A percentile compares a stretch with the other conserved stretches of the same genome.
Conservation (phyloP, 2,888 invertebrate genomes). For the Limnephilus rhombicus region DNA sequence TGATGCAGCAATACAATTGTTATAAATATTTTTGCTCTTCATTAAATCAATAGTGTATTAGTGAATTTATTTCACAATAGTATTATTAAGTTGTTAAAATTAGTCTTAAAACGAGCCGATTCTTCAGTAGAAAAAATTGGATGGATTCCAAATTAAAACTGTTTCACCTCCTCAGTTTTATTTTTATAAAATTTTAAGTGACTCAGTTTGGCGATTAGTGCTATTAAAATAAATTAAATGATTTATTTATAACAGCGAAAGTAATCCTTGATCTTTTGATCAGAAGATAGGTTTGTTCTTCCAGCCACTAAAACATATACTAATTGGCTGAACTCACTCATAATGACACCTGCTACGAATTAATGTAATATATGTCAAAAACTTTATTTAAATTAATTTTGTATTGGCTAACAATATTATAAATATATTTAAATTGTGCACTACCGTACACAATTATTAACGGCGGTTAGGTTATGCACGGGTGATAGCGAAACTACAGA, state of each 20-base stretch:
- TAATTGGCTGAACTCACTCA: not conserved
- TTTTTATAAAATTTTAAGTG: not conserved
- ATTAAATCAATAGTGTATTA: too few species aligned
- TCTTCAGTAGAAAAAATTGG: not conserved
- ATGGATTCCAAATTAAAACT: not conserved
- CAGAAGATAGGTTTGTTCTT: not conserved
- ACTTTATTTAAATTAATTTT: too few species aligned
- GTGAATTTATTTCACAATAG: too few species aligned
- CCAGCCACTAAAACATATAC: not conserved
- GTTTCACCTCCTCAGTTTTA: not conserved
- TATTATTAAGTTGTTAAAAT: not conserved
- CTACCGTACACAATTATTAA: too few species aligned
- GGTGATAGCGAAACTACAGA: too few species aligned
- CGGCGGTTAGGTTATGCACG: too few species aligned
- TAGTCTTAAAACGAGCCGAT: not conserved
- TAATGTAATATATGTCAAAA: too few species aligned
- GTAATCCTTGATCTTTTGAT: slow-evolving; percentile 1
- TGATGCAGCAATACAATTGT: too few species aligned
- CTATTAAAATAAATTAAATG: not conserved
- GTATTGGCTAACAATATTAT: too few species aligned
- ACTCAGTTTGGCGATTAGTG: not conserved
- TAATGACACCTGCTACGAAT: not conserved
- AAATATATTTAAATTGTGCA: too few species aligned
- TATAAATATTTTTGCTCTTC: too few species aligned
- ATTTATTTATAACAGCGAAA: not conserved